Percentiles rank a stretch among this genome's conserved stretches.
phyloP scores from a whole-genome alignment of 2,888 invertebrate genomes.

The Drosophila paranaensis region DNA sequence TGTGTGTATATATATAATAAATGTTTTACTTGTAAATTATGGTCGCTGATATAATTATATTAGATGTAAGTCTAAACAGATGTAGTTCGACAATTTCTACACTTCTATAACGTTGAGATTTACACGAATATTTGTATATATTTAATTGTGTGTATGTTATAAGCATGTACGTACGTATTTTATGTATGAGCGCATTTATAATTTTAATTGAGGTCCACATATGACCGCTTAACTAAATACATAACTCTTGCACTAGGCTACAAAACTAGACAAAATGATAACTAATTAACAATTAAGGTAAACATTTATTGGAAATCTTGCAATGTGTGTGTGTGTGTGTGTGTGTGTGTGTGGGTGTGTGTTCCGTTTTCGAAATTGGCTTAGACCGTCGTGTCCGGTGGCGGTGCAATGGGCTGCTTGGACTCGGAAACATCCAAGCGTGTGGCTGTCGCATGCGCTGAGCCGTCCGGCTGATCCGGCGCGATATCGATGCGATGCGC shows the following conservation, averaged over 20 bases:
- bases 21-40: constrained; percentile 42
- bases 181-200: constrained; percentile 54
- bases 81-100: constrained; percentile 40
- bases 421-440: constrained; percentile 72
- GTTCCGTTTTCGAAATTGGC: not conserved
- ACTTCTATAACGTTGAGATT: constrained; percentile 65
- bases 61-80: constrained; percentile 38
- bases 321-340: constrained; percentile 44
- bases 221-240: constrained; percentile 78
- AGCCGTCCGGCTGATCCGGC: constrained; percentile 84
- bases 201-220: constrained; percentile 61
- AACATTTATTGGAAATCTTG: constrained; percentile 79
- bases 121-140: constrained; percentile 51
- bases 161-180: constrained; percentile 31
- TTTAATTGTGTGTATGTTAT: constrained; percentile 22
- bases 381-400: constrained; percentile 83
- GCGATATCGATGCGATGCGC: constrained; percentile 92
- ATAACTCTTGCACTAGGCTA: constrained; percentile 78
- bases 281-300: constrained; percentile 80
- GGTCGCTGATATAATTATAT: constrained; percentile 40
- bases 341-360: constrained; percentile 30
- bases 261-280: constrained; percentile 79
- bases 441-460: constrained; percentile 35
- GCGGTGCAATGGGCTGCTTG: constrained; percentile 77
- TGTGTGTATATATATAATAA: constrained; percentile 17